Evolutionary conservation across 2,888 invertebrate species (phyloP).

Genomic region (Nipponacmea schrenckii): DNA sequence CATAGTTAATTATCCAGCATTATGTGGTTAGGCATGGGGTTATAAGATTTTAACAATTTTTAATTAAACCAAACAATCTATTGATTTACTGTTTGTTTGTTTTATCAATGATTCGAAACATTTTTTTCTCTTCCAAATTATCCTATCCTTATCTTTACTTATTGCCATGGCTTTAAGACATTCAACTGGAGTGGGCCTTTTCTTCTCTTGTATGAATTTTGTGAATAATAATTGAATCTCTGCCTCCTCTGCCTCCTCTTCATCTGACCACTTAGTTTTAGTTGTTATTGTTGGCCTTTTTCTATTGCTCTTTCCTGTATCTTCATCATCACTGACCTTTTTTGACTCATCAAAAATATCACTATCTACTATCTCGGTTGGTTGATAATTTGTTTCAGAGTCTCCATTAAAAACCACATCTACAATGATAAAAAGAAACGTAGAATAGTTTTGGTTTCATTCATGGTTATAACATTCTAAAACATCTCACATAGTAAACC

Average conservation of each 20-base stretch:
- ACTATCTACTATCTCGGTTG: background rate
- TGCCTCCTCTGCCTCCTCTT: too few species aligned
- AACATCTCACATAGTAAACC: too few species aligned
- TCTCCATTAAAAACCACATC: background rate
- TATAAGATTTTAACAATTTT: too few species aligned
- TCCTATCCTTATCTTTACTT: background rate
- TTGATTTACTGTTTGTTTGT: background rate
- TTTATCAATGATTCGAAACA: background rate
- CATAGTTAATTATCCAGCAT: too few species aligned
- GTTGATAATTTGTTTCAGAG: background rate
- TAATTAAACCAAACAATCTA: too few species aligned
- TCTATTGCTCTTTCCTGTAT: background rate
- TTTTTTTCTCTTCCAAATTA: background rate
- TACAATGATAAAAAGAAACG: background rate
- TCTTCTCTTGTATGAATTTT: too few species aligned
- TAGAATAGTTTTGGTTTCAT: background rate
- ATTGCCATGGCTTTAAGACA: background rate
- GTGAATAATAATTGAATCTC: too few species aligned
- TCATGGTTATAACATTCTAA: too few species aligned
- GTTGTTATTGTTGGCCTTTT: background rate
- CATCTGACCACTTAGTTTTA: too few species aligned
- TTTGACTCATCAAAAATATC: background rate
- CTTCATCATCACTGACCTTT: background rate
- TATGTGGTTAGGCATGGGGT: too few species aligned
- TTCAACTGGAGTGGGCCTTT: too few species aligned